Base-by-base conservation (phyloP, 2,797 vertebrate species). In the Cuculus canorus region DNA sequence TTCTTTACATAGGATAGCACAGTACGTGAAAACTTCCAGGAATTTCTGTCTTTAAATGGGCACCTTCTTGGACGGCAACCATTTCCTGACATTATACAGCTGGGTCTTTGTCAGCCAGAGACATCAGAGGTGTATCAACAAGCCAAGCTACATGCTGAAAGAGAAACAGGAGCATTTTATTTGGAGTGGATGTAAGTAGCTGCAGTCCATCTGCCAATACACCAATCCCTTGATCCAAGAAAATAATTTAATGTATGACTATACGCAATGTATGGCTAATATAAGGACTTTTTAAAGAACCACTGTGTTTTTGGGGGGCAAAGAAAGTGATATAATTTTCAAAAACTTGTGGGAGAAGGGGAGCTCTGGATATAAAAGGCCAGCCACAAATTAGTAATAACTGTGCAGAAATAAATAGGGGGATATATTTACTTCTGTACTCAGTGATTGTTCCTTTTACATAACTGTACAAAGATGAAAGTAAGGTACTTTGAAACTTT, bases 11-110 rank as follows among this genome's bases (percentile, higher is more conserved):
- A 99, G 99, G 98, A 98, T 93, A 98, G 98, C 77, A 97, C 97
- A 35, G 97, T 98, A 57, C 98, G 99, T 92, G 98, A 98, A 96
- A 98, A 99, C 93, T 99, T 99, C 97, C 99, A 99, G 96, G 99
- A 99, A 98, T 99, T 99, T 97, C 97, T 99, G 88, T 99, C 99
- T 92, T 98, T 99, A 95, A 99, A 98, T 50, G 99, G 99, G 56
- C 99, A 99, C 96, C 99, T 98, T 72, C 98, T 99, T 95, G 99
- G 99, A 95, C 98, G 99, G 86, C 98, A 98, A 30, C 99, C 99
- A 0, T 98, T 99, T 96, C 99, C 99, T 39, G 98, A 99, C 71
- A 98, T 99, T 93, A 98, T 99, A 69, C 99, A 99, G 87, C 97
- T 99, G 52, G 99, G 99, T 37, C 98, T 99, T 76, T 99, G 99